A percentile compares a stretch with the other conserved stretches of the same genome.
phyloP scores from a whole-genome alignment of 2,113 vertebrate genomes.

The Eptatretus burgeri region DNA sequence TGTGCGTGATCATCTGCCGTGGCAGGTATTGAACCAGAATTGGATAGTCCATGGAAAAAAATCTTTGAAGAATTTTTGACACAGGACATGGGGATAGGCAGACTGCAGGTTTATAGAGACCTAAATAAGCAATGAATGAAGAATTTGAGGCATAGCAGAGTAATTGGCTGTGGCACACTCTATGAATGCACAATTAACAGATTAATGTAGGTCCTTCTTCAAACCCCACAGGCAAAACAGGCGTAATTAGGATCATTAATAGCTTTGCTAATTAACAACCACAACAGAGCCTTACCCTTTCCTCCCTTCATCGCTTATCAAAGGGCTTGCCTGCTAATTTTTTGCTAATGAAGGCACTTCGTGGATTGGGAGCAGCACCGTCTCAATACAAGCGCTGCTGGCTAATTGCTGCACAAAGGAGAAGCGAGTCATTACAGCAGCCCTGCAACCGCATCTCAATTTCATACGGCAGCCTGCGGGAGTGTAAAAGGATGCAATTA shows the following conservation, averaged over 20 bases:
- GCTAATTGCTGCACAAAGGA: conserved; percentile 5
- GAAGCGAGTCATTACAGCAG: conserved; percentile 1
- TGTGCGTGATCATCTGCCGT: too few species aligned
- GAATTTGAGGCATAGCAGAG: too few species aligned
- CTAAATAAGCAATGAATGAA: too few species aligned
- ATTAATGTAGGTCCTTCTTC: too few species aligned
- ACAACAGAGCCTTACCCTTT: conserved; percentile 2
- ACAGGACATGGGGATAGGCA: too few species aligned
- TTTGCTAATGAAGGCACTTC: conserved; percentile 6
- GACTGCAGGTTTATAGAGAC: too few species aligned
- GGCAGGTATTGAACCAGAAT: too few species aligned
- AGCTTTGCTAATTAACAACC: conserved; percentile 4
- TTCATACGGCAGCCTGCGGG: neutral
- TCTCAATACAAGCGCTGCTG: too few species aligned
- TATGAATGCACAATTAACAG: too few species aligned
- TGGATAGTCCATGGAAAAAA: too few species aligned
- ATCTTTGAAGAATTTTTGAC: too few species aligned
- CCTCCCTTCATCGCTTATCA: conserved; percentile 6
- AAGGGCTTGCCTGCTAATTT: conserved; percentile 5
- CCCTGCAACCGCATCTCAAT: neutral
- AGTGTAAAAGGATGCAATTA: conserved; percentile 6
- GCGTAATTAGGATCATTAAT: conserved; percentile 1
- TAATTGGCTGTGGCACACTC: too few species aligned
- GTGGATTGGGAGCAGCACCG: neutral
- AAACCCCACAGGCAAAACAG: neutral